Evolutionary conservation across 2,888 invertebrate genomes (phyloP).

Genomic region (Tortrix viridana): DNA sequence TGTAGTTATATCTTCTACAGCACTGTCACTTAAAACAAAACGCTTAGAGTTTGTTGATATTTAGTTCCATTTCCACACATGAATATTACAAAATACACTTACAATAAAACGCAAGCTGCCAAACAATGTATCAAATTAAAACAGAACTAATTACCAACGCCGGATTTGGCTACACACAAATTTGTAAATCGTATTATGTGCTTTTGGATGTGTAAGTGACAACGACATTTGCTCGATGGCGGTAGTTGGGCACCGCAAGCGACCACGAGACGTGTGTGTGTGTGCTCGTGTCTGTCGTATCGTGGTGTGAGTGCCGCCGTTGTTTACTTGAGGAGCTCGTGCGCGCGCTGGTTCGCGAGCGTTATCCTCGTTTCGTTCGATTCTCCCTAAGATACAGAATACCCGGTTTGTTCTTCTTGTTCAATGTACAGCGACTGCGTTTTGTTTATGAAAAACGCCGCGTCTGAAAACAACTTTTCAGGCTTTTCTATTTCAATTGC

Average conservation of each 20-base stretch:
- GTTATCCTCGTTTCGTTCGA: slow-evolving; percentile 98
- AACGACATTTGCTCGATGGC: slow-evolving; percentile 5
- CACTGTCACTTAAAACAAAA: slow-evolving; percentile 26
- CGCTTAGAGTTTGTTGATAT: slow-evolving; percentile 8
- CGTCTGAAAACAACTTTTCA: slow-evolving; percentile 13
- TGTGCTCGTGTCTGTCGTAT: slow-evolving; percentile 55
- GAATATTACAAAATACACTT: slow-evolving; percentile 15
- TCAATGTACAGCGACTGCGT: slow-evolving; percentile 64
- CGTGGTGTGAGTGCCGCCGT: slow-evolving; percentile 63
- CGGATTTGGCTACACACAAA: slow-evolving; percentile 25
- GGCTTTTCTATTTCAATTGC: background rate
- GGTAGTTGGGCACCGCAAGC: slow-evolving; percentile 19
- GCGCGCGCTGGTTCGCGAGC: slow-evolving; percentile 98
- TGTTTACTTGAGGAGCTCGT: slow-evolving; percentile 96
- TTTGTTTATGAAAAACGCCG: slow-evolving; percentile 7
- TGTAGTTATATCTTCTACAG: slow-evolving; percentile 9
- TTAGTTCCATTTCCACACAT: slow-evolving; percentile 16
- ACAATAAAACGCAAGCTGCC: slow-evolving; percentile 22
- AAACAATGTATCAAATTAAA: slow-evolving; percentile 23
- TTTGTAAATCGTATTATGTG: slow-evolving; percentile 30
- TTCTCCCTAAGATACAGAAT: slow-evolving; percentile 86
- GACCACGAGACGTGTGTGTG: slow-evolving; percentile 64
- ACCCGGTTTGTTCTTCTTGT: slow-evolving; percentile 62
- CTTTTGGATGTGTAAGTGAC: slow-evolving; percentile 29
- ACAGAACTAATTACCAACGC: slow-evolving; percentile 22